Evolutionary conservation across 2,113 vertebrate species (phyloP).

Genomic region (Myotis brandtii): DNA sequence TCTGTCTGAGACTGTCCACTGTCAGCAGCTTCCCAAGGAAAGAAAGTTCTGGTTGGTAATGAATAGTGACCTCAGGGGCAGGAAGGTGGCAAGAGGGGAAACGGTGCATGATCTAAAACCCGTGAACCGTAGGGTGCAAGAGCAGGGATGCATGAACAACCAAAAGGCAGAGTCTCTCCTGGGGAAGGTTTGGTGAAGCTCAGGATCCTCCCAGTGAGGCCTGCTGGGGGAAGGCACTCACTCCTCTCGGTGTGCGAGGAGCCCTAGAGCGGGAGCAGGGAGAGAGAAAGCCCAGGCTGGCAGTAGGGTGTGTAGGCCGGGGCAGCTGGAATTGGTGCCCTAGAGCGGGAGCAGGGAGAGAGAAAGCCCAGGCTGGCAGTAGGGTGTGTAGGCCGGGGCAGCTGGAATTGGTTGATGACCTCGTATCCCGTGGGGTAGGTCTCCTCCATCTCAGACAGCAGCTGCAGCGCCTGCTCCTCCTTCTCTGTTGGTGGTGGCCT

Average conservation of each 20-base stretch:
- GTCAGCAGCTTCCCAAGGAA: slow-evolving; percentile 28
- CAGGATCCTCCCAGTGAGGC: slow-evolving; percentile 63
- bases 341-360: not conserved
- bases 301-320: slow-evolving; percentile 95
- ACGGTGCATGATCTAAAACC: slow-evolving; percentile 49
- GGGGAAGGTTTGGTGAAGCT: slow-evolving; percentile 44
- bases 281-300: not conserved
- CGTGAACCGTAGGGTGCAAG: not conserved
- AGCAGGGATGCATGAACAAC: not conserved
- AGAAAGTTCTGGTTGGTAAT: slow-evolving; percentile 40
- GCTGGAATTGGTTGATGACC: slow-evolving; percentile 96
- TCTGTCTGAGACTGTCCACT: slow-evolving; percentile 9
- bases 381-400: slow-evolving; percentile 96
- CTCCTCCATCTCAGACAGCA: slow-evolving; percentile 98
- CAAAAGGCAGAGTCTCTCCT: slow-evolving; percentile 60
- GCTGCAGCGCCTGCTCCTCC: slow-evolving; percentile 96
- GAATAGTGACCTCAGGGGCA: slow-evolving; percentile 14
- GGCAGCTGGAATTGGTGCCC: slow-evolving; percentile 97
- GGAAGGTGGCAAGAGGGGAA: not conserved
- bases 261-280: not conserved
- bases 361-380: slow-evolving; percentile 42
- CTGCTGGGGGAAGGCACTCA: slow-evolving; percentile 34
- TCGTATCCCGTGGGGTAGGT: slow-evolving; percentile 95
- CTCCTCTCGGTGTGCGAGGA: not conserved
- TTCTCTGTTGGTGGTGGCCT: slow-evolving; percentile 94